phyloP scores from a whole-genome alignment of 2,888 invertebrate genomes.

The Dermolepida albohirtum region DNA sequence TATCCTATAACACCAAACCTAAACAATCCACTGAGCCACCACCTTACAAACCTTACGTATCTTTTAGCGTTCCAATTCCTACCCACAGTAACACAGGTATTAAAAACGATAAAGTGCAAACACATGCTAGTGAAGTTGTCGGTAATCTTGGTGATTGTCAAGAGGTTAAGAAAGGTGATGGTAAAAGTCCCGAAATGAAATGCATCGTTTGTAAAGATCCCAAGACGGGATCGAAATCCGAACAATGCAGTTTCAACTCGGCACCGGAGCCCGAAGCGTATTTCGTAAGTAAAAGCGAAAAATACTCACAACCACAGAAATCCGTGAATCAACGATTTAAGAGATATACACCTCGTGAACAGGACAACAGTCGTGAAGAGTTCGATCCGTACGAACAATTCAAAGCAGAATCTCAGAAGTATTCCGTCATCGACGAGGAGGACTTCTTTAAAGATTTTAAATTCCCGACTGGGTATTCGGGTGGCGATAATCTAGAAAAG shows the following conservation, averaged over 20 bases:
- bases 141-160: conserved; percentile 68
- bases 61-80: conserved; percentile 7
- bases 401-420: conserved; percentile 62
- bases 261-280: conserved; percentile 65
- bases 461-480: conserved; percentile 68
- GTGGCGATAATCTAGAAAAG: conserved; percentile 70
- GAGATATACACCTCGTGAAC: conserved; percentile 47
- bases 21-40: no score
- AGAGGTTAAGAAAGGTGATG: conserved; percentile 69
- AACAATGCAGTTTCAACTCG: conserved; percentile 70
- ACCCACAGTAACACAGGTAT: not conserved
- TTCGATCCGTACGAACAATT: conserved; percentile 69
- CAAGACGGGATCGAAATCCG: conserved; percentile 68
- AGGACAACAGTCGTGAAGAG: conserved; percentile 59
- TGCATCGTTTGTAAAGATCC: conserved; percentile 70
- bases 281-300: conserved; percentile 59
- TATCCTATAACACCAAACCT: no score
- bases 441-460: conserved; percentile 61
- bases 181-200: conserved; percentile 62
- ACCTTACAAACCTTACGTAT: conserved; percentile 22
- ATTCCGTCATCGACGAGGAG: conserved; percentile 68
- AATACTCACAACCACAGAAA: conserved; percentile 56
- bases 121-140: conserved; percentile 51
- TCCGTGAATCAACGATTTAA: conserved; percentile 61
- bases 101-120: conserved; percentile 44